phyloP scores from a whole-genome alignment of 2,797 vertebrate species.

The Rhinoraja longicauda region DNA sequence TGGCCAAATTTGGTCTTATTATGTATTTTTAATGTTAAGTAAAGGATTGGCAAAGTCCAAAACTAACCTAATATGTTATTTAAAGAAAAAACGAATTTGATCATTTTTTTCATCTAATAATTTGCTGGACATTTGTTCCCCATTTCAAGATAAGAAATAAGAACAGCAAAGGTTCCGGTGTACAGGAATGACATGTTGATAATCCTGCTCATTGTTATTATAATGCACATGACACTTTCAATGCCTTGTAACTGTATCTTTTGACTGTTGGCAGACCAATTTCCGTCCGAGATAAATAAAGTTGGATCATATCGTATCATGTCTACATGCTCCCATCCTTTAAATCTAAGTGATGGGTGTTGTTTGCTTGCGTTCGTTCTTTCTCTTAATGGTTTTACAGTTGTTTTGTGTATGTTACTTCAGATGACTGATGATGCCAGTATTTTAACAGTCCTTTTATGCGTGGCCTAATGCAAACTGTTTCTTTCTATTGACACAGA shows the following conservation, averaged over 20 bases:
- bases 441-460: background rate
- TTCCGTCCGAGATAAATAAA: no score
- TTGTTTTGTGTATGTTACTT: background rate
- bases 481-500: slow-evolving; percentile 30
- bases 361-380: background rate
- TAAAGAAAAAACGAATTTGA: background rate
- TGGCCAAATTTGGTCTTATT: no score
- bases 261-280: no score
- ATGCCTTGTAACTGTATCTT: no score
- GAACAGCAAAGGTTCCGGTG: background rate
- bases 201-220: background rate
- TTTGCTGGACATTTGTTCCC: background rate
- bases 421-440: background rate
- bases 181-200: background rate
- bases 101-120: background rate
- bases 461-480: background rate
- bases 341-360: background rate
- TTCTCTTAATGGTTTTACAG: background rate
- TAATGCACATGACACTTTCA: no score
- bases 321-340: background rate
- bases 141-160: background rate
- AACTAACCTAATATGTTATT: background rate
- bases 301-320: no score
- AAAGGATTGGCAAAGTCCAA: background rate
- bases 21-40: background rate